A percentile compares a stretch with the other conserved stretches of the same genome.
These are phyloP conservation scores for Cephus rjabovi DNA, from an alignment of 2,888 invertebrate species.

Conservation along the genomic window DNA sequence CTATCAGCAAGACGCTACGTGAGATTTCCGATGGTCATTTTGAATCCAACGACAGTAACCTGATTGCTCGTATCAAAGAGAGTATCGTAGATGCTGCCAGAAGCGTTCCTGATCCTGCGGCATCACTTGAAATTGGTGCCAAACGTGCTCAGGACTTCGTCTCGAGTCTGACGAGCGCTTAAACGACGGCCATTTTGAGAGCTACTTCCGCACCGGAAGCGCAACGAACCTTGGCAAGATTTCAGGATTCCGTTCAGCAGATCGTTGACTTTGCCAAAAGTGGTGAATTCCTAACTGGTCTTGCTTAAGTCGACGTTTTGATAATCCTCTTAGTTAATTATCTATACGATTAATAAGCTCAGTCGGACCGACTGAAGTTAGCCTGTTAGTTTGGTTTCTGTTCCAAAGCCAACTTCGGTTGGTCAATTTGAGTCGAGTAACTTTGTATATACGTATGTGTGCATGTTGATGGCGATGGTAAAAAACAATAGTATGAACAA, in stretches of 20 bases:
- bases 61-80: conserved; percentile 41
- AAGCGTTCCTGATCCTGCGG: conserved; percentile 31
- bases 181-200: conserved; percentile 49
- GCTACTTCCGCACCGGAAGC: conserved; percentile 43
- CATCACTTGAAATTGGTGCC: conserved; percentile 44
- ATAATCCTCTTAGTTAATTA: background rate
- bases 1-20: conserved; percentile 29
- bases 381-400: background rate
- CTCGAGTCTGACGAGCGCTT: conserved; percentile 47
- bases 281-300: conserved; percentile 30
- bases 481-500: background rate
- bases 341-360: background rate
- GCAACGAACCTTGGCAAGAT: conserved; percentile 38
- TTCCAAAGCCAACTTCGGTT: background rate
- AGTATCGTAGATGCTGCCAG: conserved; percentile 40
- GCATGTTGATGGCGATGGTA: background rate
- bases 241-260: conserved; percentile 43
- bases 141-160: conserved; percentile 46
- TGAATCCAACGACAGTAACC: conserved; percentile 33
- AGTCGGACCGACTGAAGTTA: background rate
- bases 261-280: conserved; percentile 50
- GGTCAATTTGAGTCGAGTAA: background rate
- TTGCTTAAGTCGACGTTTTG: background rate
- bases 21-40: conserved; percentile 31
- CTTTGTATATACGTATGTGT: background rate